Evolutionary conservation across 1,140 invertebrate species (phyloP).

Genomic region (Aphelenchoides avenae): DNA sequence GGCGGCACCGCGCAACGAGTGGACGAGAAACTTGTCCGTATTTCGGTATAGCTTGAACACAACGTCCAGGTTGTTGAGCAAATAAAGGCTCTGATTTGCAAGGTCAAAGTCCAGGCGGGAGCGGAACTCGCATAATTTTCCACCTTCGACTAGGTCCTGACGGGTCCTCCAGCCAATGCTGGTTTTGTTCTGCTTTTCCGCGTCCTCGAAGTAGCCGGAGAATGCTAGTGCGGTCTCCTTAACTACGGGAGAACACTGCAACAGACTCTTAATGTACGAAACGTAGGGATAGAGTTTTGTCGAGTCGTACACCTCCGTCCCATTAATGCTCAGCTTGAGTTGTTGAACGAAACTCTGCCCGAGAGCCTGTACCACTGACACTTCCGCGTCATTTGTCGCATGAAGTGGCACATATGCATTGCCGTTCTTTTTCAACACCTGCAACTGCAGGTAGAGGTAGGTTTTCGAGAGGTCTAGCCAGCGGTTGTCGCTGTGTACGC

Average conservation of each 20-base stretch:
- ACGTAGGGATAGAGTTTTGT: conserved; percentile 1
- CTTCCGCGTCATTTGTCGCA: conserved; percentile 2
- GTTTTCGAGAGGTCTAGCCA: conserved; percentile 18
- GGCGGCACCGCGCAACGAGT: background rate
- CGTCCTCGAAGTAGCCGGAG: background rate
- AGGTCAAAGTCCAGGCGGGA: conserved; percentile 26
- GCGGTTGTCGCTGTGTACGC: conserved; percentile 7
- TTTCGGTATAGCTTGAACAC: conserved; percentile 19
- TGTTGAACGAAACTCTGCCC: conserved; percentile 12
- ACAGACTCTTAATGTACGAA: conserved; percentile 13
- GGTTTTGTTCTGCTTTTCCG: background rate
- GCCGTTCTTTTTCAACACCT: background rate
- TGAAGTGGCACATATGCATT: conserved; percentile 3
- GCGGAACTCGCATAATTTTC: background rate
- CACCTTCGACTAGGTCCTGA: conserved; percentile 1
- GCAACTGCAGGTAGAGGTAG: conserved; percentile 12
- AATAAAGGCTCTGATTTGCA: background rate
- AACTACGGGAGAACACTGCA: background rate
- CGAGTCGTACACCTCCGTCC: conserved; percentile 15
- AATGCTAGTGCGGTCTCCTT: conserved; percentile 3
- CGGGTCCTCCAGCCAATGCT: too few species aligned
- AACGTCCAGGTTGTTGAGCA: conserved; percentile 18
- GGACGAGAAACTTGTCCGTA: conserved; percentile 7
- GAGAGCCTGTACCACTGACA: conserved; percentile 9
- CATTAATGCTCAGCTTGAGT: conserved; percentile 11